Percentiles rank a stretch among this genome's conserved stretches.
Conservation (phyloP, 2,888 invertebrate genomes). For the Ectropis crepuscularia region DNA sequence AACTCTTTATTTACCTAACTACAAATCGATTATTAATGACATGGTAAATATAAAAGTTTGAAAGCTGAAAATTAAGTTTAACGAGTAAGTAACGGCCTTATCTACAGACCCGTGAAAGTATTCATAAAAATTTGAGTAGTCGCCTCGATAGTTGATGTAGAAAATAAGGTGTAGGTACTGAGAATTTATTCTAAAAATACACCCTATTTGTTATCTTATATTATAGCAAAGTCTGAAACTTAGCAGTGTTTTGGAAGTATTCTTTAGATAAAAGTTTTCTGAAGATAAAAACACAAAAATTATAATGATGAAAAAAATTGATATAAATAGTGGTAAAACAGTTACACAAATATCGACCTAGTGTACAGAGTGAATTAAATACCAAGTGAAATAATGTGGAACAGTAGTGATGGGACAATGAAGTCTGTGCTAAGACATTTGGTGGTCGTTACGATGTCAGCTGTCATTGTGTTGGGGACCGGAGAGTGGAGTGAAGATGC, state of each 20-base stretch:
- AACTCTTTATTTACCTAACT: neutral
- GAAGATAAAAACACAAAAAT: no score
- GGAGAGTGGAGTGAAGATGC: slow-evolving; percentile 82
- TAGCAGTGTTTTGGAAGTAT: no score
- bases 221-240: no score
- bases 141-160: no score
- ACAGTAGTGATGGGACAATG: slow-evolving; percentile 50
- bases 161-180: no score
- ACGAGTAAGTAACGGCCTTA: neutral
- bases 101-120: no score
- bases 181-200: no score
- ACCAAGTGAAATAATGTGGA: slow-evolving; percentile 30
- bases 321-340: neutral
- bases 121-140: no score
- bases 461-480: slow-evolving; percentile 64
- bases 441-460: slow-evolving; percentile 58
- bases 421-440: slow-evolving; percentile 56
- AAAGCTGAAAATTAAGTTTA: slow-evolving; percentile 13
- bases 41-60: slow-evolving; percentile 34
- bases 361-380: neutral
- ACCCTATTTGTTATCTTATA: no score
- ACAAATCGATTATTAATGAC: slow-evolving; percentile 19
- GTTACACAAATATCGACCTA: neutral
- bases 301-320: neutral
- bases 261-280: no score